These are phyloP conservation scores for Aphis craccivora DNA, from an alignment of 1,140 invertebrate species.

Conservation along the genomic window DNA sequence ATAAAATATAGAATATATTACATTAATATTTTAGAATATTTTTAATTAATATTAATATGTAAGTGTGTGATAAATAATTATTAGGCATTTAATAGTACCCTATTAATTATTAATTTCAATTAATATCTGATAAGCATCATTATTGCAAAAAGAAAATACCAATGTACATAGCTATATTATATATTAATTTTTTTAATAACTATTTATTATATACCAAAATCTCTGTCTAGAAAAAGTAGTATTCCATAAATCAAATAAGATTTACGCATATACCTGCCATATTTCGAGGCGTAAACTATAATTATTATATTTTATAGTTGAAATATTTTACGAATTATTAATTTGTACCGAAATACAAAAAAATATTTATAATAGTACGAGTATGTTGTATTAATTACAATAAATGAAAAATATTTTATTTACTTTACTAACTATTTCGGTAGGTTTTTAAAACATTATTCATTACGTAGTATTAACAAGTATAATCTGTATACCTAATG, in stretches of 20 bases:
- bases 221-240: background rate
- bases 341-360: background rate
- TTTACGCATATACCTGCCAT: background rate
- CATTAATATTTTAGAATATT: background rate
- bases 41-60: background rate
- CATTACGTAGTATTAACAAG: background rate
- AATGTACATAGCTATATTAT: background rate
- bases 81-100: background rate
- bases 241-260: background rate
- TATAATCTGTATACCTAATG: background rate
- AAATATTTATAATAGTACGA: too few species aligned
- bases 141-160: background rate
- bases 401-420: background rate
- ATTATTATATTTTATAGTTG: background rate
- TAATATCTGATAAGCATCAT: background rate
- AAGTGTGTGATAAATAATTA: background rate
- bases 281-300: background rate
- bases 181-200: background rate
- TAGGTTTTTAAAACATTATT: background rate
- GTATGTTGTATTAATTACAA: background rate
- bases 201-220: background rate
- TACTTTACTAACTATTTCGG: background rate
- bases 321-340: background rate
- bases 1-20: background rate
- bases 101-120: background rate